phyloP scores from a whole-genome alignment of 2,888 invertebrate genomes.

The Tipula lateralis region DNA sequence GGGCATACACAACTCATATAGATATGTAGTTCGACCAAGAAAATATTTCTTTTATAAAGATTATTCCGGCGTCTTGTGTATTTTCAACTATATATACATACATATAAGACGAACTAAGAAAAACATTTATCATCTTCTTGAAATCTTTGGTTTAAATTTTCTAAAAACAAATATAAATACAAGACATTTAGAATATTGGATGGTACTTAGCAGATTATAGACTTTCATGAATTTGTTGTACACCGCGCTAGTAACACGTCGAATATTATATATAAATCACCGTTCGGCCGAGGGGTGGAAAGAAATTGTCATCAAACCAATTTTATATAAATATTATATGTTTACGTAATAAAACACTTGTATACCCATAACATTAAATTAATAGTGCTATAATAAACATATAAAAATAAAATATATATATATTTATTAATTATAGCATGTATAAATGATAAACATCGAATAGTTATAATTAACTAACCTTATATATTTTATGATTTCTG shows the following conservation, averaged over 20 bases:
- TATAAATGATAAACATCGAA: conserved; percentile 7
- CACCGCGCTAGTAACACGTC: neutral
- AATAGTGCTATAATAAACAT: neutral
- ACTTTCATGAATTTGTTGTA: neutral
- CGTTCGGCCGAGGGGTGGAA: neutral
- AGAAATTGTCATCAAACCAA: neutral
- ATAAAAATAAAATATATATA: neutral
- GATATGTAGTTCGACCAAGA: neutral
- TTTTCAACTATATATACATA: neutral
- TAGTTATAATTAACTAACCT: neutral
- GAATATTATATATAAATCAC: neutral
- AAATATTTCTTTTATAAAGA: neutral
- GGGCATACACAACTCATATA: neutral
- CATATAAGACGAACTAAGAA: neutral
- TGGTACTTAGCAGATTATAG: neutral
- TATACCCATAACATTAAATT: neutral
- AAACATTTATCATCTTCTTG: neutral
- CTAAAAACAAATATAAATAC: neutral
- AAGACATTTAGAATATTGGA: neutral
- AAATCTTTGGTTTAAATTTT: neutral
- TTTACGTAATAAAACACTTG: neutral
- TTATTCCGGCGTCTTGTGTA: neutral
- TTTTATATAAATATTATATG: too few relatives aligned
- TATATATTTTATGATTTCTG: neutral
- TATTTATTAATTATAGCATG: neutral